Base-by-base conservation (phyloP, 2,888 invertebrate species). In the Dryomyza anilis region DNA sequence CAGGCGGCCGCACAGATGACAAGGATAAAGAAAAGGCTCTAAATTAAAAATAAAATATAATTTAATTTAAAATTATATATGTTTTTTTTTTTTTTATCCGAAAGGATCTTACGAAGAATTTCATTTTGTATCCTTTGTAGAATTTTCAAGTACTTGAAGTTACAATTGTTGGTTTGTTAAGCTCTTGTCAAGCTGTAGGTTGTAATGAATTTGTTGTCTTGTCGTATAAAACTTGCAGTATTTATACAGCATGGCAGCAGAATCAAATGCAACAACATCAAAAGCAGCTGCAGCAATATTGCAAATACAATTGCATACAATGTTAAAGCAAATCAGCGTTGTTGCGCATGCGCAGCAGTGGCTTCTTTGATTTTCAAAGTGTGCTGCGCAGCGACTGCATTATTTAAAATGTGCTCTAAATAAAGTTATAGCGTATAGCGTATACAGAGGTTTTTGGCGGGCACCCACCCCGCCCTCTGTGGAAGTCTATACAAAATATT, bases 71-170 rank as follows among this genome's bases (percentile, higher is more conserved):
- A 33, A 16, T 36, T 55, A 29, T 21, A 33, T 19, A n/a, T n/a
- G 3, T 29, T 19, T 29, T 16, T 12, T 55, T 16, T 7, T 45
- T 8, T 45, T n/a, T n/a, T n/a, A n/a, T n/a, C n/a, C n/a, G n/a
- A n/a, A n/a, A n/a, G n/a, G n/a, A n/a, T 67, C 72, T 72, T 67
- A 71, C 72, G 46, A 72, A 63, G 57, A 67, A 71, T 69, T 71
- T 72, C 72, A 72, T 72, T 63, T 68, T 60, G 45, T 29, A 55
- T 46, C 14, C 36, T 46, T 56, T 30, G 6, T 25, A 12, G 45
- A 27, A 23, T 36, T 14, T n/a, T n/a, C 4, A 19, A 16, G 8
- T 12, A 33, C n/a, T n/a, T n/a, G n/a, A n/a, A n/a, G n/a, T 56
- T 56, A 46, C n/a, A 1, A 14, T 21, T 8, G 27, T 33, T 36